Conservation (phyloP, 2,888 invertebrate genomes). For the Orchesella flavescens region DNA sequence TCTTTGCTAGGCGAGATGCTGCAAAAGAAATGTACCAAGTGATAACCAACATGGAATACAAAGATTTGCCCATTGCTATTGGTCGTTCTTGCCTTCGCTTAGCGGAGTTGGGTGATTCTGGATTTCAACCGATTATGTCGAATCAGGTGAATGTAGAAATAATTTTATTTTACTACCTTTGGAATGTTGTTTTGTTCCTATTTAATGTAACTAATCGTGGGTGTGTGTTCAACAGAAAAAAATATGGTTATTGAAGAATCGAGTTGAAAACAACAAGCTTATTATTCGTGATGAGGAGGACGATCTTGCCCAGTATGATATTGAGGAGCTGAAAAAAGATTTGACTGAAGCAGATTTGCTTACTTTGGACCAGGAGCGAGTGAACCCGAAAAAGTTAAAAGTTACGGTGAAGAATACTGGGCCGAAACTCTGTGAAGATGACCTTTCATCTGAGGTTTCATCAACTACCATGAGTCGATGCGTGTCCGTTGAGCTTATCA, state of each 20-base stretch:
- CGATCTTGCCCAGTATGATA: neutral
- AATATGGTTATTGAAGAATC: constrained; percentile 40
- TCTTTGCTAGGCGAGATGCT: constrained; percentile 62
- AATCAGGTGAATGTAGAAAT: constrained; percentile 27
- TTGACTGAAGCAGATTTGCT: neutral
- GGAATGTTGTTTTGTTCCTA: neutral
- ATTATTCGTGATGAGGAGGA: constrained; percentile 13
- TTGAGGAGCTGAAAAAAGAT: constrained; percentile 26
- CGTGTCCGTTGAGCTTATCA: neutral
- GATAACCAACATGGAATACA: constrained; percentile 51
- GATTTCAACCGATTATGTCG: constrained; percentile 38
- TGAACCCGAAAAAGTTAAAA: constrained; percentile 9
- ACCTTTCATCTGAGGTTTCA: neutral
- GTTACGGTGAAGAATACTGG: neutral
- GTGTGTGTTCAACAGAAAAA: constrained; percentile 26
- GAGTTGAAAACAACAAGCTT: neutral
- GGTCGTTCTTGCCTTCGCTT: constrained; percentile 53
- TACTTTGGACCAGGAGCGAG: neutral
- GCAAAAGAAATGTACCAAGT: constrained; percentile 60
- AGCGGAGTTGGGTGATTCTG: constrained; percentile 32
- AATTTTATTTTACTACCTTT: neutral
- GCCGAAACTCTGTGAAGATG: neutral
- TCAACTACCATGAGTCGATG: neutral
- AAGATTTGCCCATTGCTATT: constrained; percentile 54
- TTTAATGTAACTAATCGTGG: no score